Evolutionary conservation across 1,140 invertebrate species (phyloP).

Genomic region (Rhagoletis pomonella): DNA sequence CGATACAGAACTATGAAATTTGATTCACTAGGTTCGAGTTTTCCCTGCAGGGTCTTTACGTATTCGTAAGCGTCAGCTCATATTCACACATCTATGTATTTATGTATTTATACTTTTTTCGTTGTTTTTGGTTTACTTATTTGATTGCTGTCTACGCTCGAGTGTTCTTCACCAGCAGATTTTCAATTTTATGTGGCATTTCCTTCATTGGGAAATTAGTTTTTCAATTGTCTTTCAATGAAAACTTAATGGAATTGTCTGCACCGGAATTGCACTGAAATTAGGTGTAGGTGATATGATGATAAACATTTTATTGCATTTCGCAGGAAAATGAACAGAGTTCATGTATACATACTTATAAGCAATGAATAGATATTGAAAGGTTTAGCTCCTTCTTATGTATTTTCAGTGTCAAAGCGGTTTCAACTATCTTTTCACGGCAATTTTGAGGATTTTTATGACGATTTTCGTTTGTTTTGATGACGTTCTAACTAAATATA

Average conservation of each 20-base stretch:
- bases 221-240: constrained; percentile 30
- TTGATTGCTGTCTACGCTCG: constrained; percentile 7
- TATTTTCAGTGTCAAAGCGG: too few species aligned
- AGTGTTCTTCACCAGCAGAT: constrained; percentile 3
- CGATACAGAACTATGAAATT: too few species aligned
- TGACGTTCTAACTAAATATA: too few species aligned
- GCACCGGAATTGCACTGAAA: constrained; percentile 18
- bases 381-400: too few species aligned
- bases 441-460: too few species aligned
- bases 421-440: too few species aligned
- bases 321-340: background rate
- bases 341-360: too few species aligned
- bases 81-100: background rate
- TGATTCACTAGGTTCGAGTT: too few species aligned
- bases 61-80: too few species aligned
- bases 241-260: constrained; percentile 16
- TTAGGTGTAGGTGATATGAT: background rate
- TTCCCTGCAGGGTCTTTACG: too few species aligned
- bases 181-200: background rate
- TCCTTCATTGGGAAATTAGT: constrained; percentile 17
- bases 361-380: too few species aligned
- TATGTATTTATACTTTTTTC: background rate
- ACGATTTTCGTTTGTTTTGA: too few species aligned
- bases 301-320: background rate
- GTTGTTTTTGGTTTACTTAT: constrained; percentile 17